Base-by-base conservation (phyloP, 2,113 vertebrate species). In the Tyto alba region DNA sequence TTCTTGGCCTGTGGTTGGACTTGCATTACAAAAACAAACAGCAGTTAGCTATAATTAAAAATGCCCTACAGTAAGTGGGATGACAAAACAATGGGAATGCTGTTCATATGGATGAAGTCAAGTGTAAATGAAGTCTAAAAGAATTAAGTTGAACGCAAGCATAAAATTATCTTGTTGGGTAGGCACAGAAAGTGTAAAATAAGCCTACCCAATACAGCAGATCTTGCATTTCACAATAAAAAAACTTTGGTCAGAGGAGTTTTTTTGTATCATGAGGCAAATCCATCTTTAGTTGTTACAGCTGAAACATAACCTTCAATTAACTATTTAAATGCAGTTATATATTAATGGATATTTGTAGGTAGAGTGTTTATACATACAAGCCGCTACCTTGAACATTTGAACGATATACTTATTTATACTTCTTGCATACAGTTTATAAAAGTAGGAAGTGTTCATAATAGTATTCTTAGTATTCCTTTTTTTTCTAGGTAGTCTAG, bases 1-100 rank as follows among this genome's bases (percentile, higher is more conserved):
- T n/a, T 27, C 47, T 85, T 93, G 80, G 89, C 91, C 88, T 3
- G 47, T 92, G 83, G 85, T 91, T 87, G 83, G 91, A 93, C 78
- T 89, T 91, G 38, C 8, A 89, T 92, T 95, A 89, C 78, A 80
- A 95, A 96, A 92, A 67, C 90, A 97, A 96, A 91, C 84, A 96
- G 81, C 83, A 95, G 93, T 97, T 97, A 97, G 87, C 78, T 96
- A 89, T 97, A 95, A 96, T 96, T 97, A 96, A 92, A 94, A 97
- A 87, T 96, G 86, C 94, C 88, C 87, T 95, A 9, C 63, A 53
- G 95, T 89, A 77, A 95, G 77, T 52, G 73, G 59, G 86, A 95
- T 97, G 95, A 95, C 93, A 97, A 85, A 97, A 93, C 95, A 96
- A 96, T 94, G 84, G 91, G 59, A 93, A 85, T 95, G 84, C 83